Conservation (phyloP, 2,888 invertebrate genomes). For the Thalpophila matura region DNA sequence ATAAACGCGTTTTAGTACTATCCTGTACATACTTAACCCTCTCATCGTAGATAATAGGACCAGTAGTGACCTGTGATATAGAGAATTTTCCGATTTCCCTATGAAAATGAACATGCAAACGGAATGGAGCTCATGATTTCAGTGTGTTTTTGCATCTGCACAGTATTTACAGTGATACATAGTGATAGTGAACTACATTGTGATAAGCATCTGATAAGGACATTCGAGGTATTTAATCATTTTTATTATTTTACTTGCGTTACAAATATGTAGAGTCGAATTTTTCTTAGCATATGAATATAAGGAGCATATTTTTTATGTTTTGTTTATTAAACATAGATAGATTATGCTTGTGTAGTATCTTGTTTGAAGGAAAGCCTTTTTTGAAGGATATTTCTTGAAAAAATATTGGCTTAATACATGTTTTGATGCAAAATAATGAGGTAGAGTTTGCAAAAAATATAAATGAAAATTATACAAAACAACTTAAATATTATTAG, state of each 20-base stretch:
- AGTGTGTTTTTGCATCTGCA: constrained; percentile 85
- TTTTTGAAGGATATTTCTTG: background rate
- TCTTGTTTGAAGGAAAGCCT: background rate
- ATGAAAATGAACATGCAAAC: constrained; percentile 84
- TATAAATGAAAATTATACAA: background rate
- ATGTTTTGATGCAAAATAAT: constrained; percentile 18
- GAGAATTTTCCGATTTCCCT: constrained; percentile 68
- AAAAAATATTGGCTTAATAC: background rate
- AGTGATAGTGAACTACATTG: constrained; percentile 89
- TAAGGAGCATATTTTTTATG: constrained; percentile 3
- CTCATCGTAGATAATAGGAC: constrained; percentile 52
- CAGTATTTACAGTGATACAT: constrained; percentile 86
- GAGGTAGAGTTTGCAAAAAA: constrained; percentile 3
- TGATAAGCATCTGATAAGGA: constrained; percentile 84
- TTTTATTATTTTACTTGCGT: constrained; percentile 51
- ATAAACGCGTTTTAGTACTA: constrained; percentile 64
- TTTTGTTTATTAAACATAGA: background rate
- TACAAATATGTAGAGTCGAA: constrained; percentile 30
- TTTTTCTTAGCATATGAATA: constrained; percentile 21
- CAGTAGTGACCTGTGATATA: constrained; percentile 82
- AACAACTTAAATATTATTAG: background rate
- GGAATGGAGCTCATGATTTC: constrained; percentile 89
- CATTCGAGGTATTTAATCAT: constrained; percentile 81
- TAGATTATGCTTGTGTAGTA: background rate
- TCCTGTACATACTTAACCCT: constrained; percentile 56